A percentile compares a stretch with the other conserved stretches of the same genome.
phyloP scores from a whole-genome alignment of 2,797 vertebrate genomes.

The Spinibarbus caldwelli region DNA sequence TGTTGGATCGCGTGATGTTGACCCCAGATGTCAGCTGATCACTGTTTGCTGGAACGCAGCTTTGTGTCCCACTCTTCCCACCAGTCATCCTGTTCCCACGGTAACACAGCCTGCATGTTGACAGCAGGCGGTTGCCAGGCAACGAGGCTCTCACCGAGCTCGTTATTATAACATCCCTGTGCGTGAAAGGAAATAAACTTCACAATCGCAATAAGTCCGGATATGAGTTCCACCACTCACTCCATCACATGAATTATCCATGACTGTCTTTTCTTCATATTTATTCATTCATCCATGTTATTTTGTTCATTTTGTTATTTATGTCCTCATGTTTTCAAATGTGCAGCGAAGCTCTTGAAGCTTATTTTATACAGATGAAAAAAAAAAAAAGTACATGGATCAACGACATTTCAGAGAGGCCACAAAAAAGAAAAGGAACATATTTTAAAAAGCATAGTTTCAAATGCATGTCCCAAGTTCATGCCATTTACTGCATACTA shows the following conservation, averaged over 20 bases:
- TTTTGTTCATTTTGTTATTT: conserved; percentile 15
- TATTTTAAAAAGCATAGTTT: neutral
- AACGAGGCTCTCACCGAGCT: conserved; percentile 38
- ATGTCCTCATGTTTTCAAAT: neutral
- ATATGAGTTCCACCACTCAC: conserved; percentile 47
- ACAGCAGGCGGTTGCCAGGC: conserved; percentile 58
- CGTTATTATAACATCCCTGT: conserved; percentile 49
- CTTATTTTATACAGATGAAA: neutral
- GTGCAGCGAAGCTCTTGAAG: neutral
- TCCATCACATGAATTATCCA: conserved; percentile 36
- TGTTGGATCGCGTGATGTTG: conserved; percentile 18
- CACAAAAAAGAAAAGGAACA: neutral
- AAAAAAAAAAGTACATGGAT: neutral
- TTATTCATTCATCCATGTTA: conserved; percentile 22
- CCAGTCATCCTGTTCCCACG: conserved; percentile 55
- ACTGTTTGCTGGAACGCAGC: conserved; percentile 16
- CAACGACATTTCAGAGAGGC: neutral
- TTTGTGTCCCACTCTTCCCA: conserved; percentile 36
- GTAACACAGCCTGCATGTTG: conserved; percentile 60
- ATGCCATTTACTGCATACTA: neutral
- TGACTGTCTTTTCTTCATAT: conserved; percentile 31
- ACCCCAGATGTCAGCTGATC: conserved; percentile 42
- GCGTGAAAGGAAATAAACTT: conserved; percentile 56
- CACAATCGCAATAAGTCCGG: conserved; percentile 45
- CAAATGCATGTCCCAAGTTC: neutral